phyloP scores from a whole-genome alignment of 2,113 vertebrate genomes.

The Nerophis ophidion region DNA sequence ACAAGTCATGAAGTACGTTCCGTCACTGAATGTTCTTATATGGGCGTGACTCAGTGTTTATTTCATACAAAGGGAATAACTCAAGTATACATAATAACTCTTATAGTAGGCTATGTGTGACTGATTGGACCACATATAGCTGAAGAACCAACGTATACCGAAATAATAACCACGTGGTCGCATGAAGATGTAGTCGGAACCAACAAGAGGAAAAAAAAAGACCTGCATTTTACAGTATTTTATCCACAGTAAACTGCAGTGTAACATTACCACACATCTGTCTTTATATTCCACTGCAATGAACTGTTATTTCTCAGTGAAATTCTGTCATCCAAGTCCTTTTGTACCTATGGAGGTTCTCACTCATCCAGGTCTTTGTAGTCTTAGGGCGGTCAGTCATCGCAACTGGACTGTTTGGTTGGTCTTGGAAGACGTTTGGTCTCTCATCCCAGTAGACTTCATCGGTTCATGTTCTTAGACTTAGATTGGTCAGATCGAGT shows the following conservation, averaged over 20 bases:
- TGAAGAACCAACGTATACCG: constrained; percentile 8
- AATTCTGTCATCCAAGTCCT: no score
- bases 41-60: neutral
- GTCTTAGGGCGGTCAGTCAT: no score
- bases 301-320: no score
- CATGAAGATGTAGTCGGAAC: constrained; percentile 37
- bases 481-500: no score
- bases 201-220: constrained; percentile 6
- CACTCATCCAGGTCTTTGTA: no score
- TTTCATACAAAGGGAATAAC: neutral
- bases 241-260: constrained; percentile 13
- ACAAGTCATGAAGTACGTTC: neutral
- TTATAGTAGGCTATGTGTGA: constrained; percentile 6
- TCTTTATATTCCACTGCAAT: no score
- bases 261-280: constrained; percentile 3
- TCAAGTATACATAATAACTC: constrained; percentile 5
- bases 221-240: neutral
- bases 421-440: no score
- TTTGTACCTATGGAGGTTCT: neutral
- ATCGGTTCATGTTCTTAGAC: no score
- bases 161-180: constrained; percentile 31
- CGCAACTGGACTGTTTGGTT: no score
- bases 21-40: neutral
- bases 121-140: constrained; percentile 13
- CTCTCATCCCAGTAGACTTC: no score